phyloP scores from a whole-genome alignment of 2,797 vertebrate genomes.

The Strix occidentalis region DNA sequence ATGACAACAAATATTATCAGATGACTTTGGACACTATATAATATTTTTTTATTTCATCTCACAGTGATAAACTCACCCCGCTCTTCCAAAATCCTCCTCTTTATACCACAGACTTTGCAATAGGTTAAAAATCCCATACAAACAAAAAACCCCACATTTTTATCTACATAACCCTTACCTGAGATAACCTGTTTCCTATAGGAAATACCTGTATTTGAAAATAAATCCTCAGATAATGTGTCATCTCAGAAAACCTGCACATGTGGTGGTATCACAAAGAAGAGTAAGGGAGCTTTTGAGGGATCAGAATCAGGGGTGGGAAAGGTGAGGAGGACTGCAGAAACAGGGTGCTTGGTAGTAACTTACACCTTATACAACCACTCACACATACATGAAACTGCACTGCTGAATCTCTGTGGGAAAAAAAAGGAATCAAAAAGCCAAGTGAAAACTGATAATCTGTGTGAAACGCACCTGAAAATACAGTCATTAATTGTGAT shows the following conservation, averaged over 20 bases:
- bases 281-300: not conserved
- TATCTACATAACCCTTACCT: not conserved
- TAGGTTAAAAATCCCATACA: not conserved
- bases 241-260: not conserved
- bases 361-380: not conserved
- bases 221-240: not conserved
- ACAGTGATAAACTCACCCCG: not conserved
- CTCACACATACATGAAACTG: not conserved
- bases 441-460: not conserved
- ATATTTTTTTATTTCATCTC: not conserved
- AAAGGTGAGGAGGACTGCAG: not conserved
- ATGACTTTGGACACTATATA: not conserved
- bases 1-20: not conserved
- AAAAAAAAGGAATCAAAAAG: not conserved
- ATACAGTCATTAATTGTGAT: not conserved
- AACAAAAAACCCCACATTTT: fast-evolving
- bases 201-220: not conserved
- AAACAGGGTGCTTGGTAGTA: not conserved
- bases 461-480: not conserved
- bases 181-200: not conserved
- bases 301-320: not conserved
- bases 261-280: not conserved
- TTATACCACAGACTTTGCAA: not conserved
- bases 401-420: not conserved
- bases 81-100: not conserved